Base-by-base conservation (phyloP, 35 echinoderm and acorn worm species). In the Antedon bifida region DNA sequence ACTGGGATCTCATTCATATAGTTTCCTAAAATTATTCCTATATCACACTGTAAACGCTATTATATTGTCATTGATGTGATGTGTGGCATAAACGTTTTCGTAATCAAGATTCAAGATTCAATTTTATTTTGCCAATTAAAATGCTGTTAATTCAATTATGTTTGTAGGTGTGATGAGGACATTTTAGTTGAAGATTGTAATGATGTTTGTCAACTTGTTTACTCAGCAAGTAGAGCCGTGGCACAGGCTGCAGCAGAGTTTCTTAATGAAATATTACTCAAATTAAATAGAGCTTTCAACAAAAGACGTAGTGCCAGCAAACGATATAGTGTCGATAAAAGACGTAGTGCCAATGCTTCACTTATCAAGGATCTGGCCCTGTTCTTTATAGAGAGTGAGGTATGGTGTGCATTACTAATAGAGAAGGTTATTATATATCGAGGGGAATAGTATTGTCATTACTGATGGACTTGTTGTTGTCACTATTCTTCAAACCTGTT, bases 371-470 rank as follows among this genome's bases (percentile, higher is more conserved):
- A 99, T 55, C 74, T 99, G 42, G 95, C 93, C 19, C 95, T 93
- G 85, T 99, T 99, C 38, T 99, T 99, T 75, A 99, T 99, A 8
- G 95, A 99, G 39, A 99, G 95, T 76, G 95, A 99, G 95, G 95
- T 99, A 88, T 35, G 80, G 31, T 78, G 76, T 75, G n/a, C n/a
- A n/a, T n/a, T n/a, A 5, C 3, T 8, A 32, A 75, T 23, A 8
- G 31, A 75, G n/a, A 75, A 23, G 31, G 26, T 29, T 42, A 7
- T 42, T 7, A n/a, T n/a, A n/a, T n/a, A n/a, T n/a, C n/a, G n/a
- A n/a, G n/a, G n/a, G n/a, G n/a, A n/a, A n/a, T n/a, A n/a, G n/a
- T n/a, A n/a, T n/a, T n/a, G n/a, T n/a, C n/a, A n/a, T n/a, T n/a
- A n/a, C n/a, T n/a, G n/a, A n/a, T n/a, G n/a, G n/a, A n/a, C n/a